phyloP scores from a whole-genome alignment of 2,797 vertebrate genomes.

The Phrynocephalus forsythii region DNA sequence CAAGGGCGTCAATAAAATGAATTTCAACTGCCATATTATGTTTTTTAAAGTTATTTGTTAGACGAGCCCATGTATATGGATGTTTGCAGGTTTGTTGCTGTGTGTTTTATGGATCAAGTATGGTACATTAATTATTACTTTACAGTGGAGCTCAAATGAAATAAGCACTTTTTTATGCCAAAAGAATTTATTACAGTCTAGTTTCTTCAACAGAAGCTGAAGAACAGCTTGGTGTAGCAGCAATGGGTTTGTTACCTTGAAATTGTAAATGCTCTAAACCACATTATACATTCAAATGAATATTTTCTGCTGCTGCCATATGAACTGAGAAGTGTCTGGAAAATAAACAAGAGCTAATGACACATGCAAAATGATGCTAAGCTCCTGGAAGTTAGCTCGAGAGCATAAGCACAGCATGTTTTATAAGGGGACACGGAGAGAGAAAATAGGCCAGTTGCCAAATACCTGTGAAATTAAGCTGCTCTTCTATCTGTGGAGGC shows the following conservation, averaged over 20 bases:
- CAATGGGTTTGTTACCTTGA: constrained; percentile 38
- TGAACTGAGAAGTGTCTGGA: constrained; percentile 25
- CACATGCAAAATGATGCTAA: constrained; percentile 43
- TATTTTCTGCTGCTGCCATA: constrained; percentile 38
- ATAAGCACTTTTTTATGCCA: constrained; percentile 33
- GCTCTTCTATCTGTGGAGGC: not conserved
- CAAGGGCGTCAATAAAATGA: constrained; percentile 16
- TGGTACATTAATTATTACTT: constrained; percentile 23
- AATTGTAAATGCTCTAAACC: constrained; percentile 44
- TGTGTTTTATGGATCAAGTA: constrained; percentile 29
- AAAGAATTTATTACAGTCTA: constrained; percentile 24
- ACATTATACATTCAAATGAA: constrained; percentile 45
- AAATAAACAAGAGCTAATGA: constrained; percentile 47
- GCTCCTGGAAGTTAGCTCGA: constrained; percentile 30
- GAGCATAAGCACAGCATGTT: constrained; percentile 29
- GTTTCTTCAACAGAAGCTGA: constrained; percentile 6
- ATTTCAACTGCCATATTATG: constrained; percentile 30
- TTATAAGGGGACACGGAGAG: not conserved
- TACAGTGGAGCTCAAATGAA: constrained; percentile 16
- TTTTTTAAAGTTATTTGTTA: constrained; percentile 26
- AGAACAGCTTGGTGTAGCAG: not conserved
- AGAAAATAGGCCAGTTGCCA: not conserved
- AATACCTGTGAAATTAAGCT: not conserved
- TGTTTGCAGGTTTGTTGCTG: constrained; percentile 19
- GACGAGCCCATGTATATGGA: fast-evolving